Conservation (phyloP, 2,797 vertebrate species). For the Oophaga sylvatica region DNA sequence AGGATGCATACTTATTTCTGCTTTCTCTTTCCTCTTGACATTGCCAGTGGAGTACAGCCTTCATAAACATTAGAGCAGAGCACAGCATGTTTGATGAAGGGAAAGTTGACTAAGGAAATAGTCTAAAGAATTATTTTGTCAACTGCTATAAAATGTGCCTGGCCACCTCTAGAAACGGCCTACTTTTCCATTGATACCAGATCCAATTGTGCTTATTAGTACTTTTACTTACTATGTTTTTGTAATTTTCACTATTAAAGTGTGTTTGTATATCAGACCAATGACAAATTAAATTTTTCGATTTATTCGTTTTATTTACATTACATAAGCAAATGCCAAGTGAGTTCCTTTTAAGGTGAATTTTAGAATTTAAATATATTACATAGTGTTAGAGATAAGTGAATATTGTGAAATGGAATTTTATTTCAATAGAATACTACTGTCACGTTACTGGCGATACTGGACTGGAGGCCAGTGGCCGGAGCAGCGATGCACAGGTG, state of each 20-base stretch:
- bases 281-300: not conserved
- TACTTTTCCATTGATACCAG: not conserved
- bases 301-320: too few species aligned
- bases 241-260: not conserved
- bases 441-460: too few species aligned
- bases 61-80: not conserved
- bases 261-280: not conserved
- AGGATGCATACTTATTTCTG: not conserved
- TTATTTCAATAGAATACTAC: too few species aligned
- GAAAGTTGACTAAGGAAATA: not conserved
- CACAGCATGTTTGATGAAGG: not conserved
- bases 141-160: not conserved
- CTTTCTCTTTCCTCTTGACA: not conserved
- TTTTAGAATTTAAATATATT: not conserved
- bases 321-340: not conserved
- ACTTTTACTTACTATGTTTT: not conserved
- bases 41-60: not conserved
- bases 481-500: too few species aligned
- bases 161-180: not conserved
- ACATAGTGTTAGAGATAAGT: too few species aligned
- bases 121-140: not conserved
- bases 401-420: too few species aligned
- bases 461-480: too few species aligned
- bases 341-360: not conserved
- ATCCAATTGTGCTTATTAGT: not conserved